These are phyloP conservation scores for Steinernema feltiae DNA, from an alignment of 1,140 invertebrate genomes.

Conservation along the genomic window DNA sequence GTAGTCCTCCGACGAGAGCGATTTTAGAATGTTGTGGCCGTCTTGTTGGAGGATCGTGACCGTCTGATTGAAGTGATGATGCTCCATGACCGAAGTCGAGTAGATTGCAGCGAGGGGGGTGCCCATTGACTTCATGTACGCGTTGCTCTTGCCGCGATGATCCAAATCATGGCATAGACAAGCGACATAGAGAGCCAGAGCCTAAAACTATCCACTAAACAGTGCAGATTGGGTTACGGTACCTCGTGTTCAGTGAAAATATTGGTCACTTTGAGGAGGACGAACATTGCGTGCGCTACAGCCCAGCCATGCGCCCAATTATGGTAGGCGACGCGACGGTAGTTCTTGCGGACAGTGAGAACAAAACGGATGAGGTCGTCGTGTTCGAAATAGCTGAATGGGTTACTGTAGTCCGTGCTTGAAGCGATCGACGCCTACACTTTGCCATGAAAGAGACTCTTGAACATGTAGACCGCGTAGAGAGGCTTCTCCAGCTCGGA, in stretches of 20 bases:
- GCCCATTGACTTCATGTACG: constrained; percentile 82
- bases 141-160: constrained; percentile 78
- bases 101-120: constrained; percentile 75
- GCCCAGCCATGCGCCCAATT: constrained; percentile 80
- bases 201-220: constrained; percentile 65
- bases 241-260: constrained; percentile 66
- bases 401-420: constrained; percentile 13
- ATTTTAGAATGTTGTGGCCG: constrained; percentile 73
- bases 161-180: constrained; percentile 94
- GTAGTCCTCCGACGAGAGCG: constrained; percentile 70
- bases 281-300: constrained; percentile 75
- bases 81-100: constrained; percentile 75
- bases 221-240: constrained; percentile 27
- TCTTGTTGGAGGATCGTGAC: constrained; percentile 77
- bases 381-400: constrained; percentile 59
- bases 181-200: constrained; percentile 83
- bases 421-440: constrained; percentile 57
- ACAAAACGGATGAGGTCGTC: constrained; percentile 68
- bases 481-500: constrained; percentile 68
- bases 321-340: constrained; percentile 70
- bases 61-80: constrained; percentile 80
- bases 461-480: constrained; percentile 72
- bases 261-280: constrained; percentile 66
- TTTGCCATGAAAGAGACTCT: constrained; percentile 67
- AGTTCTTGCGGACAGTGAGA: constrained; percentile 76